A percentile compares a stretch with the other conserved stretches of the same genome.
Conservation (phyloP, 1,140 invertebrate species). For the Drosophila takahashii region DNA sequence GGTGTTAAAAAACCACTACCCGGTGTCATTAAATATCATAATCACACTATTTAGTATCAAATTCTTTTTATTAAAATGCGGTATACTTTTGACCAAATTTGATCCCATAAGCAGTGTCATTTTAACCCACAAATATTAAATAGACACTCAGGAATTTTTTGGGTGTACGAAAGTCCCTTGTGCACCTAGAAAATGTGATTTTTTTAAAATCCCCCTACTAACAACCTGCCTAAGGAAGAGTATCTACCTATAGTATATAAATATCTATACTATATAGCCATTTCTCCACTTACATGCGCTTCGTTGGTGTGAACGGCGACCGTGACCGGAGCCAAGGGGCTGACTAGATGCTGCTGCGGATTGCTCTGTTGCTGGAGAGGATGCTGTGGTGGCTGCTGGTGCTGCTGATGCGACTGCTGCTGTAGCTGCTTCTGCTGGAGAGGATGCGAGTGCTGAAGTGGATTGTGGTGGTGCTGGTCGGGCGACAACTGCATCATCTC, state of each 20-base stretch:
- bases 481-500: slow-evolving; percentile 81
- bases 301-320: slow-evolving; percentile 85
- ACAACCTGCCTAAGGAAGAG: neutral
- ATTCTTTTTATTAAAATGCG: too few species aligned
- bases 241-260: neutral
- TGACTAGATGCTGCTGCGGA: slow-evolving; percentile 70
- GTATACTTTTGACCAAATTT: too few species aligned
- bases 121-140: too few species aligned
- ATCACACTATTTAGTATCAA: too few species aligned
- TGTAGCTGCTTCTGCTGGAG: slow-evolving; percentile 46
- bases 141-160: too few species aligned
- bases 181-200: neutral
- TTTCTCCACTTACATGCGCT: slow-evolving; percentile 81
- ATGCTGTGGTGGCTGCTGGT: slow-evolving; percentile 35
- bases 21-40: too few species aligned
- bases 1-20: too few species aligned
- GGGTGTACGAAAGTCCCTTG: too few species aligned
- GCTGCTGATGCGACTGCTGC: slow-evolving; percentile 36
- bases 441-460: slow-evolving; percentile 36
- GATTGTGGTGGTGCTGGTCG: slow-evolving; percentile 60
- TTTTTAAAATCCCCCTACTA: neutral
- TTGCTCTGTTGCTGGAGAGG: slow-evolving; percentile 49
- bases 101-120: too few species aligned
- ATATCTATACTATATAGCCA: neutral
- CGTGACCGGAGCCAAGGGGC: slow-evolving; percentile 83